Base-by-base conservation (phyloP, 2,888 invertebrate species). In the Ctena decussata region DNA sequence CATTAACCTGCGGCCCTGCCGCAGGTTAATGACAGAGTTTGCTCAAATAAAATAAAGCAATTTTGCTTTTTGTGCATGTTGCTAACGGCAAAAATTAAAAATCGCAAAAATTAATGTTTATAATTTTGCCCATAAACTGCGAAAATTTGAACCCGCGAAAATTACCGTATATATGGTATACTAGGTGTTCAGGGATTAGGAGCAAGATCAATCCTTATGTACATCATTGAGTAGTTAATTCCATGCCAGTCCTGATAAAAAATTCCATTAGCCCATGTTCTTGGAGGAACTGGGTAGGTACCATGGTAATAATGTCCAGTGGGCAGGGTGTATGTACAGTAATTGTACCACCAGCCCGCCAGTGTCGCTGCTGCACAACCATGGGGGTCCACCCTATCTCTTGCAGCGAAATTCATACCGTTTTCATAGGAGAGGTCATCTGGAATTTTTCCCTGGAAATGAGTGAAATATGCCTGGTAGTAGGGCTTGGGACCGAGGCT, bases 351-450 rank as follows among this genome's bases (percentile, higher is more conserved):
- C 65, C 65, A 65, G 1, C 65, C 65, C 0, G 18, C 65, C 15
- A 30, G 35, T 35, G 35, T 21, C 1, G 1, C 21, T 35, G 3
- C 5, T 11, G 94, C 94, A 82, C 95, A 95, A 18, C 82, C 27
- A 69, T 91, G 24, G 11, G 32, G 2, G 78, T 93, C 94, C 0
- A 86, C 82, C 3, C 39, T 44, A 84, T 94, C 94, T 30, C 70
- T 79, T 2, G 94, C 93, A 32, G 89, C 83, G 76, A 94, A 94
- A 0, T 75, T 65, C 89, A 87, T 90, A 46, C 89, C 87, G 78
- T 92, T 93, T 80, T 91, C 89, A 77, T 85, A 89, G 49, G 84
- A 79, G 72, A 94, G 77, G 78, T 94, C 94, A 73, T 94, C 94
- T 0, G 85, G 78, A 11, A 93, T 53, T 5, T 21, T 11, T 18